Evolutionary conservation across 2,888 invertebrate genomes (phyloP).

Genomic region (Drosophila limbata): DNA sequence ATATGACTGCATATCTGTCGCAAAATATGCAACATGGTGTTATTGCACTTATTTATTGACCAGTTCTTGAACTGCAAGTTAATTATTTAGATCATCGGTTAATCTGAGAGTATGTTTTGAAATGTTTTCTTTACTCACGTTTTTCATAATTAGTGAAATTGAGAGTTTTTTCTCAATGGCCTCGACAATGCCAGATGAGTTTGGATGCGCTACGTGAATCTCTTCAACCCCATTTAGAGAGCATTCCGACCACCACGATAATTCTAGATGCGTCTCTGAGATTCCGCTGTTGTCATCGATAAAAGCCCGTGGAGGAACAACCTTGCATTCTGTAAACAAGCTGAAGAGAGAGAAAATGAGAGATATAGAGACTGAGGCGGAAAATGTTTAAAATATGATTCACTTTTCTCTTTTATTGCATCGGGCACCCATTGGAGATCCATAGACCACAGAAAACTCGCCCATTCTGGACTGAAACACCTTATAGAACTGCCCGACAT

Average conservation of each 20-base stretch:
- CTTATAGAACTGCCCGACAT: not conserved
- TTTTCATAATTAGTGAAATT: not conserved
- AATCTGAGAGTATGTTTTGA: not conserved
- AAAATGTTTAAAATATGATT: not conserved
- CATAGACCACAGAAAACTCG: not conserved
- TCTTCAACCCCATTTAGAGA: not conserved
- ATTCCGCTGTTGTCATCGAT: not conserved
- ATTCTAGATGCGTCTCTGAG: not conserved
- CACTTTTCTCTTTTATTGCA: not conserved
- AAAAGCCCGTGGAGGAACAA: not conserved
- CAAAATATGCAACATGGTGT: not conserved
- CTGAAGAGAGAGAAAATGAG: not conserved
- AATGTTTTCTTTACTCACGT: not conserved
- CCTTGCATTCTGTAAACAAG: not conserved
- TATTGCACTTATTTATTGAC: not conserved
- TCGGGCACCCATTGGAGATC: not conserved
- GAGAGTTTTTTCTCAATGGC: not conserved
- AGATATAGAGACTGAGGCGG: not conserved
- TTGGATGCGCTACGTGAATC: conserved; percentile 1
- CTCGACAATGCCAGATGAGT: not conserved
- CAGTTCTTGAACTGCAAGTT: not conserved
- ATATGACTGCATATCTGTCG: not conserved
- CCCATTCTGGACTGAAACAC: not conserved
- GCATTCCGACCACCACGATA: not conserved
- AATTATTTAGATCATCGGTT: not conserved